Percentiles rank a stretch among this genome's conserved stretches.
phyloP scores from a whole-genome alignment of 2,113 vertebrate genomes.

The Saguinus midas region DNA sequence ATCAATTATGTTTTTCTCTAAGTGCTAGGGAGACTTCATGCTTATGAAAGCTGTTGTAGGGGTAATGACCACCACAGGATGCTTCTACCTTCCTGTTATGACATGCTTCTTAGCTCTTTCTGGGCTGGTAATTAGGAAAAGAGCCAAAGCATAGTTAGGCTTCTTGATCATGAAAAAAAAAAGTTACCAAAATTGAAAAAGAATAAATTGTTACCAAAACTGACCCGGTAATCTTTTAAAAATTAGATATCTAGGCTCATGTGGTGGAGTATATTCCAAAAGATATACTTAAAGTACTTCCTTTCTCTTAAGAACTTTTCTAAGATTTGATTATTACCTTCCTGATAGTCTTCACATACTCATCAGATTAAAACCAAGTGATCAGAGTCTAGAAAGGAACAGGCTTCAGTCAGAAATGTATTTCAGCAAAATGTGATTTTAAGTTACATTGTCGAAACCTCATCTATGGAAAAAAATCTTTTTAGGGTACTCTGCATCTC shows the following conservation, averaged over 20 bases:
- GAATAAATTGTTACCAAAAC: not conserved
- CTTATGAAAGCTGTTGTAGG: not conserved
- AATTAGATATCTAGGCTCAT: not conserved
- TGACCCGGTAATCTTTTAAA: not conserved
- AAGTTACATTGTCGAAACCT: not conserved
- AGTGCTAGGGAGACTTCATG: not conserved
- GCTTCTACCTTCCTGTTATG: not conserved
- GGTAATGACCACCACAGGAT: not conserved
- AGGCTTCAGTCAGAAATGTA: not conserved
- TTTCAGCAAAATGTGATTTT: slow-evolving; percentile 44
- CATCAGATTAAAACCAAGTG: not conserved
- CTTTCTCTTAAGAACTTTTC: slow-evolving; percentile 24
- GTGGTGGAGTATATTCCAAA: not conserved
- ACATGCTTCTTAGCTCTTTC: not conserved
- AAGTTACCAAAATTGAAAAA: not conserved
- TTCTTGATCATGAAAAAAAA: not conserved
- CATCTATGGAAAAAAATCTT: not conserved
- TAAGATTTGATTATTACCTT: not conserved
- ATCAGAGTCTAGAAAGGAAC: slow-evolving; percentile 37
- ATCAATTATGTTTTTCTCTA: not conserved
- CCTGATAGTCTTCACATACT: not conserved
- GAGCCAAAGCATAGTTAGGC: not conserved
- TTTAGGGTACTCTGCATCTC: not conserved
- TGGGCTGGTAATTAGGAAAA: not conserved
- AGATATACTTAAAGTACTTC: not conserved